Evolutionary conservation across 1,140 invertebrate genomes (phyloP), one percentile per base, ranked within the genome.

Genomic region (Limonius californicus): DNA sequence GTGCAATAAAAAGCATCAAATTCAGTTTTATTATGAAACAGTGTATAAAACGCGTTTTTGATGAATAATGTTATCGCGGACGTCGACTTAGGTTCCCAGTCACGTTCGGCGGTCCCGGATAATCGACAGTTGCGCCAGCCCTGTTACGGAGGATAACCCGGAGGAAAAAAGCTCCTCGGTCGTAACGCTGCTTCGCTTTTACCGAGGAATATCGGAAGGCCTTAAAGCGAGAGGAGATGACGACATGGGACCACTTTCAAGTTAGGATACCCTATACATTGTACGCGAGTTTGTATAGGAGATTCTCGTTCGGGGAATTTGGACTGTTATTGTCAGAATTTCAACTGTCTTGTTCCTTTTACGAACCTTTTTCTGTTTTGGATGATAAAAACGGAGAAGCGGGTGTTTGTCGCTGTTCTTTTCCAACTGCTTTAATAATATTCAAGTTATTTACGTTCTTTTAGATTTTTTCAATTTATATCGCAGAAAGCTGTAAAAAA

Each of bases 31-130:
- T 72, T 68, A 70, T 70, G 68, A 72, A 72, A 70, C 72, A 73
- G 68, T 73, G 70, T 70, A 72, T 71, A 68, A 73, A 74, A 73
- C 69, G 70, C 72, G 71, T 72, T 72, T 76, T 74, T 74, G 73
- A 74, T 76, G 72, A 74, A 74, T 74, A 70, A 70, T 69, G 71
- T 73, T 71, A 74, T 72, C 70, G 69, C 63, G 57, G 58, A 21
- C 50, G 50, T 56, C 47, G 57, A 54, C 61, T 62, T 72, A 30
- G 64, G 68, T 65, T 73, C 66, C 72, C 39, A 68, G 69, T 72
- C 73, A 74, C 73, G 73, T 73, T 69, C 73, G 61, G 68, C 69
- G 66, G 69, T 67, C 63, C 70, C 62, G 72, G 71, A 71, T 73
- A 74, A 72, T 71, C 69, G 72, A 68, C 69, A 70, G 67, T 67